A percentile compares a stretch with the other conserved stretches of the same genome.
Evolutionary conservation across 2,888 invertebrate genomes (phyloP).

Genomic region (Sicus ferrugineus): DNA sequence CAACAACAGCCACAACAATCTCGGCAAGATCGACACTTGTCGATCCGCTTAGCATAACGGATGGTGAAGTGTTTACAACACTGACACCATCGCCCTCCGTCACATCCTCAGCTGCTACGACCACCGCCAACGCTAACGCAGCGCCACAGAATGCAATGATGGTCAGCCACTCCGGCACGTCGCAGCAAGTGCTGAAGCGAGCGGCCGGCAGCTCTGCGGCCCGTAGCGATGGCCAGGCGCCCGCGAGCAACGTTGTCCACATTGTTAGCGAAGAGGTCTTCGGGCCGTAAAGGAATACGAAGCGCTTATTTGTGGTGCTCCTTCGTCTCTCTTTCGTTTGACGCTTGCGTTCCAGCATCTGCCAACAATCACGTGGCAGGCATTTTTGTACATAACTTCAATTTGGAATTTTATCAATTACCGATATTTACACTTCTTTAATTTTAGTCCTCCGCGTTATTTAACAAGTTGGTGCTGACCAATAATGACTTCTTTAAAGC

Average conservation of each 20-base stretch:
- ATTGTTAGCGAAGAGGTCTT: constrained; percentile 57
- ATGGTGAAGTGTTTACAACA: constrained; percentile 11
- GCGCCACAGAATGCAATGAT: constrained; percentile 42
- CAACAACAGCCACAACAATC: constrained; percentile 33
- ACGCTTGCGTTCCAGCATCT: neutral
- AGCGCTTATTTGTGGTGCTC: neutral
- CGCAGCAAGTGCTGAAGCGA: constrained; percentile 41
- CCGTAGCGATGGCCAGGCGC: constrained; percentile 20
- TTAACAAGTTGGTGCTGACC: too few relatives aligned
- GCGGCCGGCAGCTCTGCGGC: constrained; percentile 47
- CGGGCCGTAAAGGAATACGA: constrained; percentile 35
- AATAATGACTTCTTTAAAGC: too few relatives aligned
- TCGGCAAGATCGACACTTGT: constrained; percentile 12
- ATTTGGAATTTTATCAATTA: too few relatives aligned
- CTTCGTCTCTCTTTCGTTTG: neutral
- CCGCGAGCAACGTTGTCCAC: constrained; percentile 54
- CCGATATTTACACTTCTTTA: too few relatives aligned
- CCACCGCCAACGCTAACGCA: constrained; percentile 42
- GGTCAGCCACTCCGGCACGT: constrained; percentile 45
- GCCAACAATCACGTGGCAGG: neutral
- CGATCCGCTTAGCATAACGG: neutral
- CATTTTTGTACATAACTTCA: neutral
- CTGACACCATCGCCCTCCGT: constrained; percentile 22
- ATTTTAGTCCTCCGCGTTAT: too few relatives aligned
- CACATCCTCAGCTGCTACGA: constrained; percentile 38